Percentiles rank a stretch among this genome's conserved stretches.
Conservation (phyloP, 2,888 invertebrate genomes). For the Fabriciana adippe region DNA sequence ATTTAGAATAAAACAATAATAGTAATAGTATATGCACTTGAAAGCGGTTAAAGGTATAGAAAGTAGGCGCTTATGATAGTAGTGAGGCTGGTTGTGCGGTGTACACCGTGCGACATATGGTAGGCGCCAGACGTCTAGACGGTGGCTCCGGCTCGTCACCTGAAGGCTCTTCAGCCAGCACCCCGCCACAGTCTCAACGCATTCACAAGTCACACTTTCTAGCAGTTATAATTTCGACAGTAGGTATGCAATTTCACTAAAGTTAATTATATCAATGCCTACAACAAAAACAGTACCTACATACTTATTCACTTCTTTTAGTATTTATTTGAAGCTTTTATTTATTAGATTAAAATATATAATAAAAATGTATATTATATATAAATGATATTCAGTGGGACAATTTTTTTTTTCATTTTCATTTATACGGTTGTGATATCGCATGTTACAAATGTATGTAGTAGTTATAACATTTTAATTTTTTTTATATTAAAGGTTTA, state of each 20-base stretch:
- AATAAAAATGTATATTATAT: too few species aligned
- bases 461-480: too few species aligned
- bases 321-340: too few species aligned
- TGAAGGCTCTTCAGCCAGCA: conserved; percentile 65
- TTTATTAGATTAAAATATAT: too few species aligned
- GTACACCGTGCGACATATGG: conserved; percentile 46
- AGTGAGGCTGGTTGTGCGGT: conserved; percentile 12
- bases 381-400: too few species aligned
- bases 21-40: background rate
- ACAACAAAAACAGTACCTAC: too few species aligned
- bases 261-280: background rate
- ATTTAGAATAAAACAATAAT: background rate
- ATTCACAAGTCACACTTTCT: conserved; percentile 34
- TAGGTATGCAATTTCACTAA: conserved; percentile 21
- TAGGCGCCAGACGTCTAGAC: conserved; percentile 72
- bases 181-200: conserved; percentile 40
- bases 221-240: conserved; percentile 30
- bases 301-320: too few species aligned
- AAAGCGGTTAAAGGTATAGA: conserved; percentile 5
- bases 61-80: background rate
- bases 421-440: too few species aligned
- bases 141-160: conserved; percentile 48
- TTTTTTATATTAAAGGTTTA: too few species aligned
- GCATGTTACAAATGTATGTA: too few species aligned
- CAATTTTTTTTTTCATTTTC: too few species aligned